These are phyloP conservation scores for Geopemphigus sp. DNA, from an alignment of 1,140 invertebrate species.

Conservation along the genomic window DNA sequence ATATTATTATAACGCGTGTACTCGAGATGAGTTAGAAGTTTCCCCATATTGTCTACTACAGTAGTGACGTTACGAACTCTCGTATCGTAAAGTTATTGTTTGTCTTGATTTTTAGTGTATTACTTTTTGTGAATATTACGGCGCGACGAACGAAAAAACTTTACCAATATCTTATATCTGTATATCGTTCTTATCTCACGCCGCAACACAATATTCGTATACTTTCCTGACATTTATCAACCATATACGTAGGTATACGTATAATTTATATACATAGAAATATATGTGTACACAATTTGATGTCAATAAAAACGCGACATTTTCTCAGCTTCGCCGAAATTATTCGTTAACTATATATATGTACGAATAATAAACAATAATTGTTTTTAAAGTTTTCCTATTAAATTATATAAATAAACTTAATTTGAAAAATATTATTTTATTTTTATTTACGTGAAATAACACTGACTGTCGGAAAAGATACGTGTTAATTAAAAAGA, in stretches of 20 bases:
- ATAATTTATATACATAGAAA: too few species aligned
- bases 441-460: not conserved
- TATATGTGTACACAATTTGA: too few species aligned
- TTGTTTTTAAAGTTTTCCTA: constrained; percentile 26
- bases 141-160: not conserved
- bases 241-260: not conserved
- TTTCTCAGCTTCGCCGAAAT: not conserved
- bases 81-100: not conserved
- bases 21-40: too few species aligned
- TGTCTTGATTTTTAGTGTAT: not conserved
- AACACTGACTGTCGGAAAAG: not conserved
- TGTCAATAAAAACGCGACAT: constrained; percentile 10
- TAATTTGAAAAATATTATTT: not conserved
- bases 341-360: too few species aligned
- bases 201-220: not conserved
- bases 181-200: not conserved
- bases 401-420: not conserved
- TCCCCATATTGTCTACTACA: too few species aligned
- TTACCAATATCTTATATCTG: not conserved
- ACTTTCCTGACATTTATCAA: not conserved
- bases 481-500: too few species aligned
- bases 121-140: not conserved
- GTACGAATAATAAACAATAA: constrained; percentile 14
- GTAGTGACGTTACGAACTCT: too few species aligned
- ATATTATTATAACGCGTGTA: too few species aligned